Base-by-base conservation (phyloP, 2,888 invertebrate species). In the Panopea generosa region DNA sequence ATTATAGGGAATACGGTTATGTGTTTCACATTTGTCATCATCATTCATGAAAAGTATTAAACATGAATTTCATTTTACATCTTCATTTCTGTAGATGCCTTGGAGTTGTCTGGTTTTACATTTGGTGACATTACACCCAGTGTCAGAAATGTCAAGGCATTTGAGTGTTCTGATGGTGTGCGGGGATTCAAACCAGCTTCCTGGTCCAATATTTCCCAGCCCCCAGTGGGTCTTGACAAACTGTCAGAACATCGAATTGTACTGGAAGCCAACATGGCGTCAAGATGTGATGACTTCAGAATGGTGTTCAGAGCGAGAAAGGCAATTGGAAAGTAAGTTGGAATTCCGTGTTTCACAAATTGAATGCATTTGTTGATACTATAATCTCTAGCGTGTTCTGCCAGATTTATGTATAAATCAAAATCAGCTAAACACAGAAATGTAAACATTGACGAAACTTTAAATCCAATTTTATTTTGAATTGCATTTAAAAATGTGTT, bases 281-380 rank as follows among this genome's bases (percentile, higher is more conserved):
- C 94, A 43, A 91, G 93, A 77, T 93, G 93, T 82, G 94, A 94
- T 52, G 94, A 94, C 84, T 94, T 94, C 84, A 91, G 93, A 53
- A 94, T 94, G 93, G 92, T 94, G 59, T 93, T 94, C 73, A 90
- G 92, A 2, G 92, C 94, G 1, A 90, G 93, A 61, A 83, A 87
- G 24, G 90, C 89, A 22, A 77, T 73, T 40, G 82, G 85, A 70
- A 89, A 84, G 89, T 89, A 66, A 62, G 77, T 43, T 27, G 24
- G 11, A n/a, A 20, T 24, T 52, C 22, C 24, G 4, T 47, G 16
- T n/a, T 18, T n/a, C n/a, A n/a, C n/a, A 40, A n/a, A n/a, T n/a
- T n/a, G n/a, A n/a, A n/a, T n/a, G n/a, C n/a, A n/a, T n/a, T n/a
- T n/a, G n/a, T n/a, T n/a, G n/a, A n/a, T n/a, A n/a, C n/a, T n/a